phyloP scores from a whole-genome alignment of 1,140 invertebrate genomes.

The Latrodectus geometricus region DNA sequence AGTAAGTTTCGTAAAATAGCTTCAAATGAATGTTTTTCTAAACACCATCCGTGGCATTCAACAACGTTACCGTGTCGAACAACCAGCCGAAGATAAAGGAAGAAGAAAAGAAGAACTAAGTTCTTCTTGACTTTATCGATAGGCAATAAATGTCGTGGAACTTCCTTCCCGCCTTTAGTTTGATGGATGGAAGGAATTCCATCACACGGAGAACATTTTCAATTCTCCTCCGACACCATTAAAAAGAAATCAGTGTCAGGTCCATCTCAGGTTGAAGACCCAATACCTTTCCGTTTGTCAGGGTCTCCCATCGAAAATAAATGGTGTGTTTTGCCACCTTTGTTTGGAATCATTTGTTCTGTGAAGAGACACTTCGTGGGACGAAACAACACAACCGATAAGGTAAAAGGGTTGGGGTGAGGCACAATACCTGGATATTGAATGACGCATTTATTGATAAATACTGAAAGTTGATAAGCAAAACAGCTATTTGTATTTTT shows the following conservation, averaged over 20 bases:
- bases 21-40: too few relatives aligned
- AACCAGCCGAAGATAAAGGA: neutral
- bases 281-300: neutral
- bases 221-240: conserved; percentile 43
- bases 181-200: conserved; percentile 54
- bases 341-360: conserved; percentile 11
- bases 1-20: too few relatives aligned
- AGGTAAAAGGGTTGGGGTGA: too few relatives aligned
- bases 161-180: neutral
- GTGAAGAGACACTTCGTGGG: too few relatives aligned
- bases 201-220: conserved; percentile 17
- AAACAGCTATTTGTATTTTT: too few relatives aligned
- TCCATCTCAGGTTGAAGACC: neutral
- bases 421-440: too few relatives aligned
- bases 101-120: neutral
- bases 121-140: conserved; percentile 12
- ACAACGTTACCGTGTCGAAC: neutral
- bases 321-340: conserved; percentile 15
- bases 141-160: conserved; percentile 45
- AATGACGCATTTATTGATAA: too few relatives aligned
- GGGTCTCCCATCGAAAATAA: neutral
- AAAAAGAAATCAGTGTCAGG: conserved; percentile 59
- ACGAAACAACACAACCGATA: too few relatives aligned
- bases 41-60: too few relatives aligned
- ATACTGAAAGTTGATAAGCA: too few relatives aligned